Evolutionary conservation across 1,140 invertebrate species (phyloP).

Genomic region (Ladona fulva): DNA sequence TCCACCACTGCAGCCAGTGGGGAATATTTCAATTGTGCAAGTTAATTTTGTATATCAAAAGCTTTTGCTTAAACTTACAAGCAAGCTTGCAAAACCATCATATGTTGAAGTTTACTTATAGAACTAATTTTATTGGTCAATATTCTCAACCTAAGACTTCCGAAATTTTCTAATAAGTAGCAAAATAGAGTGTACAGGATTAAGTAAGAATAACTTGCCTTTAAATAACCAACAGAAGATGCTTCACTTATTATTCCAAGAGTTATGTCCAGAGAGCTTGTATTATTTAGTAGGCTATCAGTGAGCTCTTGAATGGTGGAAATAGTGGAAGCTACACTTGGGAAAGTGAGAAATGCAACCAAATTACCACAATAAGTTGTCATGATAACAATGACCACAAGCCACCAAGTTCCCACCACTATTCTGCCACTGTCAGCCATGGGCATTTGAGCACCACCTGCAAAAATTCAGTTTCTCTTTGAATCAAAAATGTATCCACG

Average conservation of each 20-base stretch:
- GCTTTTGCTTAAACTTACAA: too few relatives aligned
- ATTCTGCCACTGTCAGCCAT: slow-evolving; percentile 77
- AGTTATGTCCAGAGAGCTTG: slow-evolving; percentile 41
- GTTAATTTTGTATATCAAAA: too few relatives aligned
- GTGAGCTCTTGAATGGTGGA: slow-evolving; percentile 63
- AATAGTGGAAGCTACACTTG: slow-evolving; percentile 68
- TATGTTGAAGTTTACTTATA: too few relatives aligned
- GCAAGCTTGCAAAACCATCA: too few relatives aligned
- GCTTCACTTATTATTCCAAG: background rate
- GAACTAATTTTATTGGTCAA: too few relatives aligned
- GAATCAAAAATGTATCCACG: too few relatives aligned
- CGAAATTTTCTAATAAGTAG: too few relatives aligned
- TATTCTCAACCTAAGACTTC: too few relatives aligned
- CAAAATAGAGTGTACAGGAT: too few relatives aligned
- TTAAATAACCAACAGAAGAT: background rate
- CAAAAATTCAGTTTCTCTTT: too few relatives aligned
- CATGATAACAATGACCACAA: slow-evolving; percentile 79
- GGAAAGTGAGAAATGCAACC: slow-evolving; percentile 88
- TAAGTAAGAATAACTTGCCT: background rate
- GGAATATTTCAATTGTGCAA: too few relatives aligned
- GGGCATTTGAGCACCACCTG: slow-evolving; percentile 78
- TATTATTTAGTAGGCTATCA: slow-evolving; percentile 43
- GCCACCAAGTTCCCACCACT: slow-evolving; percentile 84
- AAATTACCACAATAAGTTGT: slow-evolving; percentile 90
- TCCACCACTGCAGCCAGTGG: too few relatives aligned